Evolutionary conservation across 2,888 invertebrate species (phyloP).

Genomic region (Heliothis peltigera): DNA sequence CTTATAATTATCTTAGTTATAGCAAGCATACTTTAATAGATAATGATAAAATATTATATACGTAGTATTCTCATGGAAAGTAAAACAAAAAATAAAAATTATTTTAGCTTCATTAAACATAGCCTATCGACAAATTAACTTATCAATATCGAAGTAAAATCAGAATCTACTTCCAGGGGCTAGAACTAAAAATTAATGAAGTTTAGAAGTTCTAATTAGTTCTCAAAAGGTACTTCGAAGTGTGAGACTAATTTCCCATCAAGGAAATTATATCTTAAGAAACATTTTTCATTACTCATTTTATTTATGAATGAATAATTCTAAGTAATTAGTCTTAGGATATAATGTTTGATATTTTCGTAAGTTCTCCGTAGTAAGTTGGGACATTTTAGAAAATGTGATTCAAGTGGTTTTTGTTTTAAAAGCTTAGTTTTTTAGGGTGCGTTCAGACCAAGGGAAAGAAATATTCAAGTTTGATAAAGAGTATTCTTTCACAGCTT

Average conservation of each 20-base stretch:
- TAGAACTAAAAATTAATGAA: constrained; percentile 11
- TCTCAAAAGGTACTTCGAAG: constrained; percentile 6
- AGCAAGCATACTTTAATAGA: too few relatives aligned
- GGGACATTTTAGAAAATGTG: not conserved
- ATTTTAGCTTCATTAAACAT: not conserved
- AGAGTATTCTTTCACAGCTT: too few relatives aligned
- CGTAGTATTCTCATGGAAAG: too few relatives aligned
- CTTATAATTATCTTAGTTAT: too few relatives aligned
- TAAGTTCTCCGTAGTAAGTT: not conserved
- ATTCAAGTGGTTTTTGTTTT: too few relatives aligned
- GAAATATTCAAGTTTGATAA: too few relatives aligned
- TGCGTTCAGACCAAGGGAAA: too few relatives aligned
- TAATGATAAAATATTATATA: too few relatives aligned
- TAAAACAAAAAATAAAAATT: too few relatives aligned
- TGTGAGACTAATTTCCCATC: constrained; percentile 1
- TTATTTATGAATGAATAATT: constrained; percentile 5
- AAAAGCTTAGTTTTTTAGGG: too few relatives aligned
- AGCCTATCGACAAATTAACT: not conserved
- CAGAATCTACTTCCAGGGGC: too few relatives aligned
- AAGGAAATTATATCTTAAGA: constrained; percentile 7
- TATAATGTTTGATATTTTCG: not conserved
- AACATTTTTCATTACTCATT: constrained; percentile 1
- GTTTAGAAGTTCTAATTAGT: constrained; percentile 27
- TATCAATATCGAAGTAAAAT: not conserved
- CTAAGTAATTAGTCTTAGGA: not conserved